phyloP scores from a whole-genome alignment of 64 coral and sea anemone genomes.

The Actinia tenebrosa region DNA sequence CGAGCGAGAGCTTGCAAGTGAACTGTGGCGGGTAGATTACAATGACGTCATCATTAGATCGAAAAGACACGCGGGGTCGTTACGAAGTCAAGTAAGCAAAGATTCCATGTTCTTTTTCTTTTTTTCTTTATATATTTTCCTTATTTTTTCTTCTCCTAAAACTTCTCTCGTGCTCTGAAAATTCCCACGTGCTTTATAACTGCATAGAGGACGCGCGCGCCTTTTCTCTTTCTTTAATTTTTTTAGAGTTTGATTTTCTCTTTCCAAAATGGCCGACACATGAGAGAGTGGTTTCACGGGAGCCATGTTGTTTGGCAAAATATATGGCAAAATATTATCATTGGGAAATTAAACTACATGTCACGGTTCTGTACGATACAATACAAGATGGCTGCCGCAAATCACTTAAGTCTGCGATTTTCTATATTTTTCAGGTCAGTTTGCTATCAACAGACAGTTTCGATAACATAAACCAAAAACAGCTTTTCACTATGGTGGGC shows the following conservation, averaged over 20 bases:
- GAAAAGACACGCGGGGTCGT: conserved; percentile 42
- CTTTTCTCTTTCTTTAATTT: too few relatives aligned
- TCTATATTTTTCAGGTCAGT: conserved; percentile 50
- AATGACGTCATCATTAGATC: conserved; percentile 58
- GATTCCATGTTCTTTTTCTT: neutral
- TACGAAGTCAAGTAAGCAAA: conserved; percentile 72
- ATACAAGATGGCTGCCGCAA: neutral
- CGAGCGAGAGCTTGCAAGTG: conserved; percentile 69
- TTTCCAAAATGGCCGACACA: too few relatives aligned
- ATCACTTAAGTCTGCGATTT: neutral
- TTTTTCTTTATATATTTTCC: neutral
- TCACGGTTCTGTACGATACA: too few relatives aligned
- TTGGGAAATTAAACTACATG: too few relatives aligned
- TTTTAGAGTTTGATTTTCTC: too few relatives aligned
- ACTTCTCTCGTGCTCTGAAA: too few relatives aligned
- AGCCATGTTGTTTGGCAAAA: too few relatives aligned
- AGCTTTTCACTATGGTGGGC: conserved; percentile 79
- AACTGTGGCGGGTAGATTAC: conserved; percentile 76
- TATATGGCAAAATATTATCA: too few relatives aligned
- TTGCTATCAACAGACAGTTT: conserved; percentile 67
- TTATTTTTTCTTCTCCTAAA: neutral
- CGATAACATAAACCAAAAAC: conserved; percentile 60
- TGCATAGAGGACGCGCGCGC: too few relatives aligned
- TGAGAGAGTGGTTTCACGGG: too few relatives aligned
- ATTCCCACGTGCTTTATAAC: too few relatives aligned